Percentiles rank a stretch among this genome's conserved stretches.
Evolutionary conservation across 2,113 vertebrate genomes (phyloP).

Genomic region (Donacobius atricapilla): DNA sequence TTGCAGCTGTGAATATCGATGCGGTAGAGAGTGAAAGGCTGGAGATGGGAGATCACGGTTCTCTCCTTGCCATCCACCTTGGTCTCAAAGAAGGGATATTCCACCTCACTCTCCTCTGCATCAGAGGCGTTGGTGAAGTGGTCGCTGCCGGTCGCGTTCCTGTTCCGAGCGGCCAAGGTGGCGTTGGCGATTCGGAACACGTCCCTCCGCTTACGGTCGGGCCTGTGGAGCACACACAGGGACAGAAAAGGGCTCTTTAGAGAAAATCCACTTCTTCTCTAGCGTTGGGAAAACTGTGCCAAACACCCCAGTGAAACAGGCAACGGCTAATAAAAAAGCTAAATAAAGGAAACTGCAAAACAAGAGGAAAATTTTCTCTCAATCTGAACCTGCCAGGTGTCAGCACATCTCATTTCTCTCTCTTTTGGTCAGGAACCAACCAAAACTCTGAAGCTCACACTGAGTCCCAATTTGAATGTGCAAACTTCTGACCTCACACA

Average conservation of each 20-base stretch:
- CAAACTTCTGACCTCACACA: not conserved
- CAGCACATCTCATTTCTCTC: not conserved
- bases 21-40: constrained; percentile 92
- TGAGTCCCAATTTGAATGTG: not conserved
- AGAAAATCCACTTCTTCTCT: not conserved
- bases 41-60: constrained; percentile 85
- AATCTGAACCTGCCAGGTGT: not conserved
- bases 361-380: not conserved
- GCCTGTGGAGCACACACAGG: constrained; percentile 52
- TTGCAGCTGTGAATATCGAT: constrained; percentile 98
- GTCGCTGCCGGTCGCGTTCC: constrained; percentile 69
- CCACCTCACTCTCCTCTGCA: constrained; percentile 72
- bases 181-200: constrained; percentile 81
- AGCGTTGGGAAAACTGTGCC: not conserved
- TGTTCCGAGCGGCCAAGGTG: constrained; percentile 70
- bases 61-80: constrained; percentile 83
- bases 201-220: constrained; percentile 86
- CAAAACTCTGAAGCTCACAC: not conserved
- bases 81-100: constrained; percentile 86
- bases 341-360: not conserved
- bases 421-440: not conserved
- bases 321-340: not conserved
- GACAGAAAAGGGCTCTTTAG: not conserved
- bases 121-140: constrained; percentile 79
- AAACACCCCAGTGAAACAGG: not conserved